Evolutionary conservation across 2,113 vertebrate genomes (phyloP).

Genomic region (Malurus alboscapulatus): DNA sequence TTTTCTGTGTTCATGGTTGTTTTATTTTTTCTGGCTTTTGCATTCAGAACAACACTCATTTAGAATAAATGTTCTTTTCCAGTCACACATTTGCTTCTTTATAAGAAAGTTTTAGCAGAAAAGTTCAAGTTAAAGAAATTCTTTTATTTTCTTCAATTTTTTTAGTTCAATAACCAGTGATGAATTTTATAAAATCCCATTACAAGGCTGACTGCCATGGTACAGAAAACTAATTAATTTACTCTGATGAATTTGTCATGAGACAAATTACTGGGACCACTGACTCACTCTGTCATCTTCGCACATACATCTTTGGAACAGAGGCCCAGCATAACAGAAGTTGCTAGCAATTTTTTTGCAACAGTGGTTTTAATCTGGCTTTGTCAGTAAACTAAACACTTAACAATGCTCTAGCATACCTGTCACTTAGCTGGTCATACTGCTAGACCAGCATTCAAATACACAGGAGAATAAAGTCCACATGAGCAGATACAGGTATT

Average conservation of each 20-base stretch:
- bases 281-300: not conserved
- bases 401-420: not conserved
- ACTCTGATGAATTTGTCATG: not conserved
- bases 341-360: not conserved
- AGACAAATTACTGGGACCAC: constrained; percentile 5
- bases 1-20: not conserved
- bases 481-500: not conserved
- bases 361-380: not conserved
- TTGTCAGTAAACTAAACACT: not conserved
- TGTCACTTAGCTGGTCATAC: not conserved
- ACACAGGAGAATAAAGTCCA: not conserved
- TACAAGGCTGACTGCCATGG: not conserved
- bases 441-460: not conserved
- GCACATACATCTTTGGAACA: not conserved
- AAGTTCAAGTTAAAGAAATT: not conserved
- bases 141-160: not conserved
- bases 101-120: not conserved
- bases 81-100: not conserved
- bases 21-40: not conserved
- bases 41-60: not conserved
- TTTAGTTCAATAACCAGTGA: not conserved
- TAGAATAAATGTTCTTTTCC: not conserved
- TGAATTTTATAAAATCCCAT: constrained; percentile 2
- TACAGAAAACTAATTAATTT: not conserved
- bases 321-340: not conserved